These are phyloP conservation scores for Strongylocentrotus purpuratus DNA, from an alignment of 35 echinoderm and acorn worm species.

Conservation along the genomic window DNA sequence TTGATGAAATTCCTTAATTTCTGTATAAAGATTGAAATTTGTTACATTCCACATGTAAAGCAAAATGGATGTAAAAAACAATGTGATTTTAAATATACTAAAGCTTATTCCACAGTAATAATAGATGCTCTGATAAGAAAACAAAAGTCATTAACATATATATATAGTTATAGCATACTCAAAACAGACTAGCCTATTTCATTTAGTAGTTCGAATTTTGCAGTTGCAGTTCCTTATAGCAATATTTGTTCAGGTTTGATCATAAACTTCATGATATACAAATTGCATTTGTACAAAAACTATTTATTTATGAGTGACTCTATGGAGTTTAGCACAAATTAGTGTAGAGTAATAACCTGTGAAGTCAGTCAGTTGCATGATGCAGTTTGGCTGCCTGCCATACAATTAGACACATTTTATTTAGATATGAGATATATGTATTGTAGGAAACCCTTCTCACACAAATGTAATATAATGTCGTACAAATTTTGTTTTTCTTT, in stretches of 20 bases:
- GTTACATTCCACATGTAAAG: not conserved
- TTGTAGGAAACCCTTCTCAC: too few relatives aligned
- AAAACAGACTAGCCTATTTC: not conserved
- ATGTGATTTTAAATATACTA: not conserved
- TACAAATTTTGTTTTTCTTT: not conserved
- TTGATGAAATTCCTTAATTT: not conserved
- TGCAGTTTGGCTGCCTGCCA: too few relatives aligned
- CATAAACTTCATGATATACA: not conserved
- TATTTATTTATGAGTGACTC: not conserved
- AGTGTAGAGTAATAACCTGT: not conserved
- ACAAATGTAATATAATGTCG: not conserved
- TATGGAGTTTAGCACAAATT: not conserved
- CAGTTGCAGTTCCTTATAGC: not conserved
- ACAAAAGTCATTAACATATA: not conserved
- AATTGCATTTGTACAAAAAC: not conserved
- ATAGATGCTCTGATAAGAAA: not conserved
- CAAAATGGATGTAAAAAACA: not conserved
- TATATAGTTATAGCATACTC: not conserved
- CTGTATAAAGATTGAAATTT: not conserved
- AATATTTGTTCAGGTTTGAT: not conserved
- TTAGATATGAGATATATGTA: too few relatives aligned
- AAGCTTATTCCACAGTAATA: not conserved
- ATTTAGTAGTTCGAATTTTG: too few relatives aligned
- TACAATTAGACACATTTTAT: too few relatives aligned
- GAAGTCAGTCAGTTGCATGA: not conserved